phyloP scores from a whole-genome alignment of 1,140 invertebrate species.

The Cydia amplana region DNA sequence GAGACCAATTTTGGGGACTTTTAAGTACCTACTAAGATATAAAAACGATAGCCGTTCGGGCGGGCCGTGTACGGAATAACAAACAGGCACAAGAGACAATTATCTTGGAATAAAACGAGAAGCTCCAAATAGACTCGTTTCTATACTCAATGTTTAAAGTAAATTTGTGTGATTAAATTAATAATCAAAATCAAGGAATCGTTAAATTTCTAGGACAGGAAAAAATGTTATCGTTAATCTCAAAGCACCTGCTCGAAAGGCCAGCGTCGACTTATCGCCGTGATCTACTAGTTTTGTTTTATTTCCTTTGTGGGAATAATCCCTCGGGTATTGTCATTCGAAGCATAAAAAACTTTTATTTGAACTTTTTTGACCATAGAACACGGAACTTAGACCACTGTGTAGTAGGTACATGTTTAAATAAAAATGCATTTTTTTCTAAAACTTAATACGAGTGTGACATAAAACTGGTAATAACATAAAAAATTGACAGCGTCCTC shows the following conservation, averaged over 20 bases:
- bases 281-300: conserved; percentile 31
- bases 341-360: neutral
- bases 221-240: conserved; percentile 29
- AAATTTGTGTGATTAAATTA: conserved; percentile 7
- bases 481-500: conserved; percentile 24
- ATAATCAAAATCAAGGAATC: conserved; percentile 21
- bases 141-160: neutral
- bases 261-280: conserved; percentile 13
- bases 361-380: conserved; percentile 10
- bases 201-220: conserved; percentile 20
- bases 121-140: neutral
- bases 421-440: neutral
- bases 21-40: conserved; percentile 31
- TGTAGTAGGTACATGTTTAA: neutral
- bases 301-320: conserved; percentile 30
- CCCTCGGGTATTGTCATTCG: conserved; percentile 14
- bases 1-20: conserved; percentile 31
- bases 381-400: neutral
- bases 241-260: conserved; percentile 16
- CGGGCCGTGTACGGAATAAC: neutral
- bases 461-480: conserved; percentile 26
- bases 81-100: neutral
- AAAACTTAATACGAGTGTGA: conserved; percentile 15
- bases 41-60: neutral
- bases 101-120: neutral